These are phyloP conservation scores for Diachasmimorpha longicaudata DNA, from an alignment of 1,140 invertebrate species.

Conservation along the genomic window DNA sequence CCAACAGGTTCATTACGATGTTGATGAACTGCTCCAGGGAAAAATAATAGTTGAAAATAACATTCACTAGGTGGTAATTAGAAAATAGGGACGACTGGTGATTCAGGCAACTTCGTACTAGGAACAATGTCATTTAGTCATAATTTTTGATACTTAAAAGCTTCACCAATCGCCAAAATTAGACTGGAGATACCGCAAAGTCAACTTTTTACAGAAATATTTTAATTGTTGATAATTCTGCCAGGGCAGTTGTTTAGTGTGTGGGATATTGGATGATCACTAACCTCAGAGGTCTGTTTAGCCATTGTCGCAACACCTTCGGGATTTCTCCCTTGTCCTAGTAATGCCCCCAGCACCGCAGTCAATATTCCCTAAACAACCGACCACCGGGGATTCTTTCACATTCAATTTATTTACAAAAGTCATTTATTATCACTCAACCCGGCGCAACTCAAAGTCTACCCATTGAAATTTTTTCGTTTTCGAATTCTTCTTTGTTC, in stretches of 20 bases:
- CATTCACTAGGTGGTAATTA: not conserved
- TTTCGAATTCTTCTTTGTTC: not conserved
- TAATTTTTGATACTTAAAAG: too few relatives aligned
- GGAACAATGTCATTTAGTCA: not conserved
- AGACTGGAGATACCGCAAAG: not conserved
- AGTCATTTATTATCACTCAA: not conserved
- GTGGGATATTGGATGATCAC: constrained; percentile 46
- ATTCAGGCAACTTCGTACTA: too few relatives aligned
- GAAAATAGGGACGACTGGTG: not conserved
- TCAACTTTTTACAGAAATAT: constrained; percentile 5
- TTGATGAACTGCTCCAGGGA: constrained; percentile 78
- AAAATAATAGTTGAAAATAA: constrained; percentile 9
- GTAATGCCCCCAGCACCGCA: constrained; percentile 83
- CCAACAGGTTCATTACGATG: constrained; percentile 87
- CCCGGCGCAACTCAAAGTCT: not conserved
- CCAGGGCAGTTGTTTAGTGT: not conserved
- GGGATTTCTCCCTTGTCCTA: constrained; percentile 83
- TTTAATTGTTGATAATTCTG: not conserved
- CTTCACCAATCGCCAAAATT: too few relatives aligned
- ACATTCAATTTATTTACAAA: not conserved
- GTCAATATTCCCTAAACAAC: constrained; percentile 83
- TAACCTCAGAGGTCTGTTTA: constrained; percentile 92
- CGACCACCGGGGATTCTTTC: constrained; percentile 51
- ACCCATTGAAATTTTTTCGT: not conserved
- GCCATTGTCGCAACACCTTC: constrained; percentile 88